phyloP scores from a whole-genome alignment of 2,888 invertebrate species.

The Chymomyza fuscimana region DNA sequence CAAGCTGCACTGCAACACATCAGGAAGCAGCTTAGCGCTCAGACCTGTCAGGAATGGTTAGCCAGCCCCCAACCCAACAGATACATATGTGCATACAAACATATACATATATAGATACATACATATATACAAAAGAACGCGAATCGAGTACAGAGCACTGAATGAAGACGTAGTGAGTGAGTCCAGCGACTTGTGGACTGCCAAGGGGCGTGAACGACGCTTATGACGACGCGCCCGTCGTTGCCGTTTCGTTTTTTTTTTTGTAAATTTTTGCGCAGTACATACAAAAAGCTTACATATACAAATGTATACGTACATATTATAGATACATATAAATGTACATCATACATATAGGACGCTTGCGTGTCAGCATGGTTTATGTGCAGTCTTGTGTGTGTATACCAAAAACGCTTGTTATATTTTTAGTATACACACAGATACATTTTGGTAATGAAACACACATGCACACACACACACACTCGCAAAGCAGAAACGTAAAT shows the following conservation, averaged over 20 bases:
- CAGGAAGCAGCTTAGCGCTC: not conserved
- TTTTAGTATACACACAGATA: conserved; percentile 46
- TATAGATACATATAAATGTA: not conserved
- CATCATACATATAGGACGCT: not conserved
- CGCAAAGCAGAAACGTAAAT: conserved; percentile 41
- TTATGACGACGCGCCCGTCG: conserved; percentile 30
- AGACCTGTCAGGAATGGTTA: conserved; percentile 33
- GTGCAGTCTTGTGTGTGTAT: conserved; percentile 13
- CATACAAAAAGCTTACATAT: not conserved
- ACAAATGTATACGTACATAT: not conserved
- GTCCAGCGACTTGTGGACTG: not conserved
- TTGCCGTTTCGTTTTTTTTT: not conserved
- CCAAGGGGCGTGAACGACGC: not conserved
- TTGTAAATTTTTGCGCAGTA: not conserved
- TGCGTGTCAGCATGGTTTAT: conserved; percentile 8
- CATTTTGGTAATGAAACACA: conserved; percentile 6
- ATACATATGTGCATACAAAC: conserved; percentile 5
- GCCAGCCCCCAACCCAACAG: conserved; percentile 17
- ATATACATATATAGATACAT: not conserved
- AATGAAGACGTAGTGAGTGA: conserved; percentile 2
- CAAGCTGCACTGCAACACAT: not conserved
- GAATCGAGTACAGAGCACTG: conserved; percentile 3
- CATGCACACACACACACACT: not conserved
- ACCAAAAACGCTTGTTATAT: conserved; percentile 39
- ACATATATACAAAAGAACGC: conserved; percentile 7